Conservation (phyloP, 2,113 vertebrate species). For the Glaucidium brasilianum region DNA sequence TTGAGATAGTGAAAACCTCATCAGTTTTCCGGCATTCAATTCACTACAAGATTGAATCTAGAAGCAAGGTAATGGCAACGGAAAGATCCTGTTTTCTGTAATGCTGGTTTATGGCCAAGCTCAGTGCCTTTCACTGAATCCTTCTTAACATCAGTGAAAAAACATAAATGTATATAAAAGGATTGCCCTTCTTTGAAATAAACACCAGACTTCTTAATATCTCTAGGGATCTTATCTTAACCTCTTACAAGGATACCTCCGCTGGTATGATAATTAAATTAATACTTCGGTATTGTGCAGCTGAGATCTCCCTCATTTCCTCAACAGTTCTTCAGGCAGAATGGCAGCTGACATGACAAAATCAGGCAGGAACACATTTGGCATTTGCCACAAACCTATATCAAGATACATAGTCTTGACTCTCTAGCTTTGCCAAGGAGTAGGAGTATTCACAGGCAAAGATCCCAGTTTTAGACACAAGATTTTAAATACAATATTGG, state of each 20-base stretch:
- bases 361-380: slow-evolving; percentile 29
- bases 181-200: neutral
- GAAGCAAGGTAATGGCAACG: neutral
- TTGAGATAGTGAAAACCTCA: neutral
- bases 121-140: neutral
- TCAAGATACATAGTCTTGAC: neutral
- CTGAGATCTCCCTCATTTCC: neutral
- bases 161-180: neutral
- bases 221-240: neutral
- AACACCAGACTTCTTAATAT: neutral
- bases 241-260: neutral
- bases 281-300: neutral
- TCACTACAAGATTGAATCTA: neutral
- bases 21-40: neutral
- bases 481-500: neutral
- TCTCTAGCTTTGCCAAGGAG: slow-evolving; percentile 20
- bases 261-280: neutral
- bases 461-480: neutral
- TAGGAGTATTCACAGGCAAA: slow-evolving; percentile 19
- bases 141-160: neutral
- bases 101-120: neutral
- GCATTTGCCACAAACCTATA: slow-evolving; percentile 25
- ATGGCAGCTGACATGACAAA: slow-evolving; percentile 11
- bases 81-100: neutral
- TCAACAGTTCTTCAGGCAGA: neutral